phyloP scores from a whole-genome alignment of 2,797 vertebrate species.

The Tolypeutes matacus region DNA sequence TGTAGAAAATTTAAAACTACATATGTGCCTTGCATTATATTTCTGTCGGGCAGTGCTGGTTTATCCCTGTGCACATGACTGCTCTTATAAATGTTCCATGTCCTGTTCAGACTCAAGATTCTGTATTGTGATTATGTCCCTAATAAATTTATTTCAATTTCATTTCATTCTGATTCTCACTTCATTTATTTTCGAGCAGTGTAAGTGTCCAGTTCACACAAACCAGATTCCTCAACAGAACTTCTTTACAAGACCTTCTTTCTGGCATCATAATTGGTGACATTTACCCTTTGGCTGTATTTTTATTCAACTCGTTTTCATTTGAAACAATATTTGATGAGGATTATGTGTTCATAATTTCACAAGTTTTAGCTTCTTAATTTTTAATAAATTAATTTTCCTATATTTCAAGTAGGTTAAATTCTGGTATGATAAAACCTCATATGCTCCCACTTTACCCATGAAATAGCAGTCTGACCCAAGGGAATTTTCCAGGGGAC shows the following conservation, averaged over 20 bases:
- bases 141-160: neutral
- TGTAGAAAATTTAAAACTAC: neutral
- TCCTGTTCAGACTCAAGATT: constrained; percentile 18
- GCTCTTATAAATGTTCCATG: neutral
- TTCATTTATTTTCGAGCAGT: constrained; percentile 86
- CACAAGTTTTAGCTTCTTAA: neutral
- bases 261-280: constrained; percentile 94
- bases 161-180: constrained; percentile 13
- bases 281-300: constrained; percentile 96
- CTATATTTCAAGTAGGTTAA: constrained; percentile 43
- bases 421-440: constrained; percentile 1
- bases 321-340: constrained; percentile 97
- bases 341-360: constrained; percentile 52
- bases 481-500: too few relatives aligned
- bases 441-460: neutral
- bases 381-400: constrained; percentile 26
- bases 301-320: constrained; percentile 97
- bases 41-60: neutral
- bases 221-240: constrained; percentile 95
- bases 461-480: neutral
- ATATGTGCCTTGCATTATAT: neutral
- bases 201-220: constrained; percentile 93
- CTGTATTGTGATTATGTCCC: constrained; percentile 21
- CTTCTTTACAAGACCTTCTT: constrained; percentile 93
- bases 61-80: neutral